phyloP scores from a whole-genome alignment of 1,140 invertebrate species.

The Scaptomyza pallida region DNA sequence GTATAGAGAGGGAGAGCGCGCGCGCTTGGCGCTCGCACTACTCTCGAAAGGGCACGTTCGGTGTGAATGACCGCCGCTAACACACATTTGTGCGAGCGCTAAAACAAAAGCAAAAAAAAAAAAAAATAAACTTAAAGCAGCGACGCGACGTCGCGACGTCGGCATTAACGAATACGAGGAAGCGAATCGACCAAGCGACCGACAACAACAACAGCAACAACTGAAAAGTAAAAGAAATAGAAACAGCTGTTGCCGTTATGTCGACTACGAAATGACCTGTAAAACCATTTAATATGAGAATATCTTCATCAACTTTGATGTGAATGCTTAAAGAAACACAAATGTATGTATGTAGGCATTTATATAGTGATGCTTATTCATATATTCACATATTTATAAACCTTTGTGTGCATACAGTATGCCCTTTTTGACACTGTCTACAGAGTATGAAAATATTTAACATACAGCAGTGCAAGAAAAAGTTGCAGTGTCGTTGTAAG shows the following conservation, averaged over 20 bases:
- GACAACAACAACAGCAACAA: slow-evolving; percentile 45
- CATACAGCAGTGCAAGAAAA: slow-evolving; percentile 62
- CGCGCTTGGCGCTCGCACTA: slow-evolving; percentile 39
- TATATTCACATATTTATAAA: not conserved
- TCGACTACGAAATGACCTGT: slow-evolving; percentile 23
- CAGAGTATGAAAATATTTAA: slow-evolving; percentile 37
- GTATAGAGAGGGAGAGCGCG: slow-evolving; percentile 25
- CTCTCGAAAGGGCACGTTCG: slow-evolving; percentile 80
- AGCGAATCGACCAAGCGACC: slow-evolving; percentile 48
- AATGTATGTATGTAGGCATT: not conserved
- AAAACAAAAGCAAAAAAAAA: slow-evolving; percentile 72
- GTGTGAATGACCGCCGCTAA: slow-evolving; percentile 84
- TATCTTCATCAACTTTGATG: not conserved
- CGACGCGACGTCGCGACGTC: slow-evolving; percentile 42
- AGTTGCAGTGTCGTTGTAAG: slow-evolving; percentile 48
- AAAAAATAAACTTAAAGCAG: slow-evolving; percentile 44
- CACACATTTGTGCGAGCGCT: slow-evolving; percentile 83
- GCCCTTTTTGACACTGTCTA: not conserved
- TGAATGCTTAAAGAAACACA: not conserved
- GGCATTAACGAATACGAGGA: slow-evolving; percentile 55
- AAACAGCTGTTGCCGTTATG: slow-evolving; percentile 12
- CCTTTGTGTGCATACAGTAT: not conserved
- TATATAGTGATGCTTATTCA: no score
- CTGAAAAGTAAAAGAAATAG: slow-evolving; percentile 62
- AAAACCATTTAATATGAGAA: slow-evolving; percentile 4